A percentile compares a stretch with the other conserved stretches of the same genome.
These are phyloP conservation scores for Drosophila mojavensis DNA, from an alignment of 1,140 invertebrate genomes.

Conservation along the genomic window DNA sequence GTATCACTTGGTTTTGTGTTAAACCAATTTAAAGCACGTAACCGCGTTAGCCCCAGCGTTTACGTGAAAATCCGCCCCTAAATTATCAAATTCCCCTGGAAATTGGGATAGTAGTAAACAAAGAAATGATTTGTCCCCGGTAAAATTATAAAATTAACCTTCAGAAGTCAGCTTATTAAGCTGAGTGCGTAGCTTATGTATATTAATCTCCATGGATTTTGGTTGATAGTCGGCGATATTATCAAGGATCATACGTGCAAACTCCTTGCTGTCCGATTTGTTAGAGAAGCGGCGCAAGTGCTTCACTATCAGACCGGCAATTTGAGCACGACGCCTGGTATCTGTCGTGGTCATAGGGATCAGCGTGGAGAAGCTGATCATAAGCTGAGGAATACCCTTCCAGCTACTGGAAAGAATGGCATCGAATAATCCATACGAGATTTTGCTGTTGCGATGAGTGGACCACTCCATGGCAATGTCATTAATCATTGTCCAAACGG, in stretches of 20 bases:
- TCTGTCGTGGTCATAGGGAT: constrained; percentile 18
- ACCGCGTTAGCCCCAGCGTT: not conserved
- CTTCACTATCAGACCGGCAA: constrained; percentile 37
- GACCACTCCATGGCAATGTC: constrained; percentile 38
- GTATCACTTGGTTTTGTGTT: not conserved
- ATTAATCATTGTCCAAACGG: constrained; percentile 39
- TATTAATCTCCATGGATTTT: no score
- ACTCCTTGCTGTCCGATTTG: not conserved
- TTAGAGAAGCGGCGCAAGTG: constrained; percentile 13
- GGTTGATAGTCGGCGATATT: no score
- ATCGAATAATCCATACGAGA: constrained; percentile 41
- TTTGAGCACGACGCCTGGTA: constrained; percentile 43
- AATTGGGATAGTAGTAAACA: no score
- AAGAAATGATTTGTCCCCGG: no score
- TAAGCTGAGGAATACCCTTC: constrained; percentile 36
- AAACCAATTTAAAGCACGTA: not conserved
- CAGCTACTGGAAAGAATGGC: constrained; percentile 39
- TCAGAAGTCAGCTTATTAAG: no score
- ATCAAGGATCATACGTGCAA: no score
- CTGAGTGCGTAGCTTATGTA: no score
- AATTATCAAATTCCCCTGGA: no score
- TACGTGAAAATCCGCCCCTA: not conserved
- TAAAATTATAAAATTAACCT: no score
- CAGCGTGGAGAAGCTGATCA: constrained; percentile 9
- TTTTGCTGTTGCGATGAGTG: constrained; percentile 19